Evolutionary conservation across 2,113 vertebrate genomes (phyloP).

Genomic region (Merops nubicus): DNA sequence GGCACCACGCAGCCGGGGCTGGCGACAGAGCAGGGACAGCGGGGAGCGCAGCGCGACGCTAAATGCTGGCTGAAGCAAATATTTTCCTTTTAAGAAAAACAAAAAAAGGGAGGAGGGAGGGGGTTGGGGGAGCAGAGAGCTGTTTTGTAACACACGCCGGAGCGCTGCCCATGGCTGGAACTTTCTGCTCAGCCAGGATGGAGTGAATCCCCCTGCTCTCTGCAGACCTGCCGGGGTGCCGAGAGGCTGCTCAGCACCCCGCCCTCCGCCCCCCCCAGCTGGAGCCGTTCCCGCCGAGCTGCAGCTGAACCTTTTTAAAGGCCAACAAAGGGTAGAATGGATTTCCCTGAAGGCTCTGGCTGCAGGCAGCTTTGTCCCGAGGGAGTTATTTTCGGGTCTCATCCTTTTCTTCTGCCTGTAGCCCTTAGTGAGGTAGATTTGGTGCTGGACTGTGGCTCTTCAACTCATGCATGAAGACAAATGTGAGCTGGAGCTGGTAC

Average conservation of each 20-base stretch:
- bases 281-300: background rate
- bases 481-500: background rate
- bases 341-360: rapidly evolving
- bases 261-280: background rate
- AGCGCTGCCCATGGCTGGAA: background rate
- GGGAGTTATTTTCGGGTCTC: background rate
- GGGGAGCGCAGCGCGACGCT: rapidly evolving
- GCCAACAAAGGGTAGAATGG: rapidly evolving
- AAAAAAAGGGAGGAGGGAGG: rapidly evolving
- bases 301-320: background rate
- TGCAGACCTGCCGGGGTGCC: background rate
- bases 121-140: background rate
- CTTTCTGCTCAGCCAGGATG: background rate
- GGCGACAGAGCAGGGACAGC: background rate
- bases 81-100: background rate
- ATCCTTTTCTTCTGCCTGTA: rapidly evolving
- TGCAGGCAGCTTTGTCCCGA: background rate
- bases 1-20: background rate
- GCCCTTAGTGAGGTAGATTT: rapidly evolving
- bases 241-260: background rate
- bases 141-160: background rate
- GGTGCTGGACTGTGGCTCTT: background rate
- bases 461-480: rapidly evolving
- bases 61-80: background rate
- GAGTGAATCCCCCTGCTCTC: background rate